Conservation (phyloP, 2,888 invertebrate genomes). For the Harpalus rufipes region DNA sequence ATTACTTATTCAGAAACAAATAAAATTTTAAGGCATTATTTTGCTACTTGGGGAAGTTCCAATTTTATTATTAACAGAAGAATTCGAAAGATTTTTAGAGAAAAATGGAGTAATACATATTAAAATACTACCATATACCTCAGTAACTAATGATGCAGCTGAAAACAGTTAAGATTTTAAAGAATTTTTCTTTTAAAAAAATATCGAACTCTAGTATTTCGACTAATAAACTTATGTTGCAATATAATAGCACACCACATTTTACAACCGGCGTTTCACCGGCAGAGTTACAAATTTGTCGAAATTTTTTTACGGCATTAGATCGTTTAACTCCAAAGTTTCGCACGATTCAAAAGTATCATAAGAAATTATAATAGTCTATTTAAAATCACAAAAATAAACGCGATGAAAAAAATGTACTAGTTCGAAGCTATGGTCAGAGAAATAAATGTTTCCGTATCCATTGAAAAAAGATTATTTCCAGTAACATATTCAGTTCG, state of each 20-base stretch:
- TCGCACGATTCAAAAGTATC: neutral
- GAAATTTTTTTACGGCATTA: neutral
- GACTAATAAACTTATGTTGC: neutral
- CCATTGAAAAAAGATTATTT: neutral
- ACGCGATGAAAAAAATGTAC: neutral
- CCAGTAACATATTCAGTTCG: slow-evolving; percentile 18
- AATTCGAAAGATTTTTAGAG: slow-evolving; percentile 5
- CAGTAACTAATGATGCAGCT: slow-evolving; percentile 7
- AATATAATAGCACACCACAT: slow-evolving; percentile 11
- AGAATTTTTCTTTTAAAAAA: neutral
- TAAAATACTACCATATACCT: neutral
- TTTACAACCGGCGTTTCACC: slow-evolving; percentile 5
- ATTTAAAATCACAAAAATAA: neutral
- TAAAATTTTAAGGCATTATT: neutral
- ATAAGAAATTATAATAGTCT: neutral
- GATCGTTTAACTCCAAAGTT: slow-evolving; percentile 12
- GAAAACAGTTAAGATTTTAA: neutral
- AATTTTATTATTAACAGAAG: neutral
- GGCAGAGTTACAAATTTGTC: neutral
- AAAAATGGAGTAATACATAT: neutral
- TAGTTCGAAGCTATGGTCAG: neutral
- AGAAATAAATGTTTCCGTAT: neutral
- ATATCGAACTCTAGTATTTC: neutral
- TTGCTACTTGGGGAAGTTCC: neutral
- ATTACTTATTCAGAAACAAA: neutral